Evolutionary conservation across 2,888 invertebrate genomes (phyloP), one percentile per base, ranked within the genome.

Genomic region (Napeogenes inachia): DNA sequence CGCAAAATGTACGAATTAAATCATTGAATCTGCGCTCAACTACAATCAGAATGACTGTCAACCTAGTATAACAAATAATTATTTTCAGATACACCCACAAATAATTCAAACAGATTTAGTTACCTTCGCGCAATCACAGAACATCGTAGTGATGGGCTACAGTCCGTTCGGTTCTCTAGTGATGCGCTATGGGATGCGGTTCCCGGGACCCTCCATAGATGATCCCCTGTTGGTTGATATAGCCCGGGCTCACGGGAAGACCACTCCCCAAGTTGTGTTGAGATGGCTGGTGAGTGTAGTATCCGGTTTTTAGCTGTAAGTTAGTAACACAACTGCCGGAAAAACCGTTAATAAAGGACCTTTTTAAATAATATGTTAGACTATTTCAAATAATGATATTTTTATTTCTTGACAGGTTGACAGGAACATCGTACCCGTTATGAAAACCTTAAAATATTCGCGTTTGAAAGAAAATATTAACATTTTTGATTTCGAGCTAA

Each of bases 141-240:
- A 87, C 12, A 91, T 96, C 30, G 82, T 89, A 0, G 85, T 96
- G 64, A 93, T 89, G 85, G 95, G 84, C 0, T 95, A 93, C 79
- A 93, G 93, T 68, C 95, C 95, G 0, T 86, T 95, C 13, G 95
- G 94, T 0, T 84, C 92, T 0, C 68, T 89, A 13, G 93, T 93
- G 1, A 81, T 79, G 58, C 79, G 87, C 8, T 87, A 85, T 63
- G 84, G 85, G 0, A 73, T 79, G 13, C 74, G 79, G 53, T 82
- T 89, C 10, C 78, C 84, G 2, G 92, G 93, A 0, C 91, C 91
- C 0, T 90, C 91, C 63, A 67, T 79, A 30, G 87, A 91, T 21
- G 90, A 93, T 56, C 87, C 92, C 0, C 81, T 87, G 46, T 87
- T 94, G 0, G 71, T 81, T 0, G 80, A 78, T n/a, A 91, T 95